Evolutionary conservation across 1,140 invertebrate genomes (phyloP).

Genomic region (Leguminivora glycinivorella): DNA sequence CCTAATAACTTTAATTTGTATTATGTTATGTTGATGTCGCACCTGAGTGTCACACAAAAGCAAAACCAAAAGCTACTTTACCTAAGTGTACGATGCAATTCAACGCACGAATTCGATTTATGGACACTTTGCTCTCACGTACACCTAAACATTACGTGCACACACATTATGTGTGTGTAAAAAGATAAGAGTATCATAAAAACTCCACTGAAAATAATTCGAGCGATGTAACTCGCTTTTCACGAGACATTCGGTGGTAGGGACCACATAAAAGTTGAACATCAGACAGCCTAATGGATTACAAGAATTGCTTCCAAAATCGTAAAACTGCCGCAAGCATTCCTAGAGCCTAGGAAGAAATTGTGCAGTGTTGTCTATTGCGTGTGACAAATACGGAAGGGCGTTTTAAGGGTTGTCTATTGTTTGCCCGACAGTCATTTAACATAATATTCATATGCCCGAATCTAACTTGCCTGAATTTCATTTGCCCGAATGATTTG

Average conservation of each 20-base stretch:
- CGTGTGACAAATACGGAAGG: constrained; percentile 49
- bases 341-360: constrained; percentile 52
- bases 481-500: no score
- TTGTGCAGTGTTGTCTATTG: constrained; percentile 45
- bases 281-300: constrained; percentile 74
- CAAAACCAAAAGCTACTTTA: neutral
- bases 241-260: constrained; percentile 71
- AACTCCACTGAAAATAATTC: constrained; percentile 75
- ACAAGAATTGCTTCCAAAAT: constrained; percentile 66
- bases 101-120: constrained; percentile 69
- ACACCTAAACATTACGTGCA: constrained; percentile 71
- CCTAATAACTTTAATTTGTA: no score
- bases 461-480: no score
- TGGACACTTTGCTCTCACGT: constrained; percentile 61
- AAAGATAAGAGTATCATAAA: constrained; percentile 77
- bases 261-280: constrained; percentile 71
- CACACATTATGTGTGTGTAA: constrained; percentile 74
- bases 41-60: neutral
- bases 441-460: no score
- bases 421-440: neutral
- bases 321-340: constrained; percentile 55
- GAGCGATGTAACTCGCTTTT: constrained; percentile 70
- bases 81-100: constrained; percentile 42
- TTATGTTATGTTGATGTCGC: no score
- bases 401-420: constrained; percentile 19